Conservation (phyloP, 1,140 invertebrate genomes). For the Drosophila funebris region DNA sequence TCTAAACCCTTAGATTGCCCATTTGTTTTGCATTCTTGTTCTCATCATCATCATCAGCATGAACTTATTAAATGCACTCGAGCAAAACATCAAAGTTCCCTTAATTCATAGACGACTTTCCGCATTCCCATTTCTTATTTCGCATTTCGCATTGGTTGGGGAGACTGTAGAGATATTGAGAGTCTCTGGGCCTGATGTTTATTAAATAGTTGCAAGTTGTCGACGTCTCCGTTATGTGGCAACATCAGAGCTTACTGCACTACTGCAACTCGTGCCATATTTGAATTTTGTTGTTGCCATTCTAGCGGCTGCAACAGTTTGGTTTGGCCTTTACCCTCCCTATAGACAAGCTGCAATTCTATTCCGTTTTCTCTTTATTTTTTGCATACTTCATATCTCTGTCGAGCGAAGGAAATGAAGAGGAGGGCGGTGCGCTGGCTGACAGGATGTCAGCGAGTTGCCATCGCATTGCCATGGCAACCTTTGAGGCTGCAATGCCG, state of each 20-base stretch:
- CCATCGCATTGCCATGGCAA: constrained; percentile 53
- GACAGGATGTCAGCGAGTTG: constrained; percentile 15
- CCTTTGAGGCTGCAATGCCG: constrained; percentile 62
- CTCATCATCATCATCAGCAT: background rate
- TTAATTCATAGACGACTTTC: constrained; percentile 20
- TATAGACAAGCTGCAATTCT: background rate
- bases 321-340: constrained; percentile 5
- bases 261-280: constrained; percentile 74
- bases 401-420: background rate
- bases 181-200: constrained; percentile 54
- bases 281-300: constrained; percentile 60
- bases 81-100: constrained; percentile 69
- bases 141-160: background rate
- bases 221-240: constrained; percentile 2
- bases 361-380: background rate
- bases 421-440: background rate
- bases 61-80: constrained; percentile 73
- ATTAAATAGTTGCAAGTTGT: constrained; percentile 70
- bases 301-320: constrained; percentile 45
- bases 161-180: background rate
- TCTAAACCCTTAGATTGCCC: background rate
- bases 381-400: constrained; percentile 3
- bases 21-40: background rate
- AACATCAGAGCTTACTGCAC: constrained; percentile 47
- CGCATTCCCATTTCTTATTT: no score